Evolutionary conservation across 2,888 invertebrate genomes (phyloP).

Genomic region (Clanis bilineata): DNA sequence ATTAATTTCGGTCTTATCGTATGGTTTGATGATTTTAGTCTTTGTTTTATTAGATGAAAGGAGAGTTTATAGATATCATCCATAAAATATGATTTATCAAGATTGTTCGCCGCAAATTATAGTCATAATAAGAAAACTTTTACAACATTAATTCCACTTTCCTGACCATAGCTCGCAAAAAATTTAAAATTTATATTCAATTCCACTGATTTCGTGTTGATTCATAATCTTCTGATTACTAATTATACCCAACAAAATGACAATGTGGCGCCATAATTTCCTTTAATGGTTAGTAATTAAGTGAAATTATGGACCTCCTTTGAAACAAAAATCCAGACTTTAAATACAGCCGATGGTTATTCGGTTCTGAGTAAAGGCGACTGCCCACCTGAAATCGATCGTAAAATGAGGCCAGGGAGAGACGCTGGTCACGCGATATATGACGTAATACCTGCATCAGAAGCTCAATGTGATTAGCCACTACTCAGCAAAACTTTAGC

Average conservation of each 20-base stretch:
- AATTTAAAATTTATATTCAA: neutral
- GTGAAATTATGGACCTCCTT: neutral
- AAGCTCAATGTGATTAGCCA: constrained; percentile 54
- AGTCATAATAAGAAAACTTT: neutral
- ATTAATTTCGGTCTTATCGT: neutral
- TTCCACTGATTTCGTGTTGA: neutral
- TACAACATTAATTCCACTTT: neutral
- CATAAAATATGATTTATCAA: neutral
- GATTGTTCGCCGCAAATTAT: neutral
- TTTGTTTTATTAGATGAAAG: neutral
- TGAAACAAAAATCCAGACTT: neutral
- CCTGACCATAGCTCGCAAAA: neutral
- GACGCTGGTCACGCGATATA: constrained; percentile 44
- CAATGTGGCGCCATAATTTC: neutral
- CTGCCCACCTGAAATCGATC: constrained; percentile 4
- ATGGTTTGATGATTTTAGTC: neutral
- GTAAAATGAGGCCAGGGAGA: constrained; percentile 30
- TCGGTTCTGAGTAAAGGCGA: neutral
- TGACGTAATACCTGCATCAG: constrained; percentile 45
- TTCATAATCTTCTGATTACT: neutral
- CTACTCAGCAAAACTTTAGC: neutral
- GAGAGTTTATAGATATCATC: neutral
- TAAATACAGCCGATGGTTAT: neutral
- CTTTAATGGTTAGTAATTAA: neutral
- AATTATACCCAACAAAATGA: neutral